A percentile compares a stretch with the other conserved stretches of the same genome.
Conservation (phyloP, 2,888 invertebrate species). For the Leucoma salicis region DNA sequence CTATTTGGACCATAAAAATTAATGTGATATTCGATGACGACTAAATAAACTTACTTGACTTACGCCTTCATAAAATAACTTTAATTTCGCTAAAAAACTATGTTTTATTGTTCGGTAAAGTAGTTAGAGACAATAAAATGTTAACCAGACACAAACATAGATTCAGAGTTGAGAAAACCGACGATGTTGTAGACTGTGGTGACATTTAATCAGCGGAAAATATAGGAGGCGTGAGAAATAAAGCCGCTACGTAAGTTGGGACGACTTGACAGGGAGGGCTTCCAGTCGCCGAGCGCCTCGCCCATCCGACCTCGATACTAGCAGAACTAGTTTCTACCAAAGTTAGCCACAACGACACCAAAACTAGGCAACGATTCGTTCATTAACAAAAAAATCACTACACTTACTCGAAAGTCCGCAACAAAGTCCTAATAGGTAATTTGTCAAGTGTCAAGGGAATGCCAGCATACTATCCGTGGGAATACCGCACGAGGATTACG, state of each 20-base stretch:
- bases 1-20: too few species aligned
- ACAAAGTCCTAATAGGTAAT: conserved; percentile 65
- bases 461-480: conserved; percentile 23
- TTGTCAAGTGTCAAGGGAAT: conserved; percentile 56
- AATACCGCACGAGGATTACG: conserved; percentile 21
- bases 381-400: conserved; percentile 29
- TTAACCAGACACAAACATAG: conserved; percentile 10
- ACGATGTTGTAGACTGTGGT: conserved; percentile 11
- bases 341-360: conserved; percentile 24
- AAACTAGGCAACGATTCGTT: conserved; percentile 26
- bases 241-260: conserved; percentile 41
- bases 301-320: conserved; percentile 28
- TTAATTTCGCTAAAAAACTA: too few species aligned
- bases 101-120: too few species aligned
- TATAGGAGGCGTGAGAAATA: conserved; percentile 35
- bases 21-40: too few species aligned
- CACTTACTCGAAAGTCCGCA: conserved; percentile 45
- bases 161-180: conserved; percentile 3
- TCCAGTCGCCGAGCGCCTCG: conserved; percentile 33
- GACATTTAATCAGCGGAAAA: conserved; percentile 34
- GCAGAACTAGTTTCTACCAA: conserved; percentile 29
- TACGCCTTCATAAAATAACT: too few species aligned
- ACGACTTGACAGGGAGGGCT: conserved; percentile 39
- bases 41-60: too few species aligned
- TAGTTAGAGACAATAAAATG: too few species aligned